A percentile compares a stretch with the other conserved stretches of the same genome.
These are phyloP conservation scores for Drosophila anceps DNA, from an alignment of 2,888 invertebrate genomes.

Conservation along the genomic window DNA sequence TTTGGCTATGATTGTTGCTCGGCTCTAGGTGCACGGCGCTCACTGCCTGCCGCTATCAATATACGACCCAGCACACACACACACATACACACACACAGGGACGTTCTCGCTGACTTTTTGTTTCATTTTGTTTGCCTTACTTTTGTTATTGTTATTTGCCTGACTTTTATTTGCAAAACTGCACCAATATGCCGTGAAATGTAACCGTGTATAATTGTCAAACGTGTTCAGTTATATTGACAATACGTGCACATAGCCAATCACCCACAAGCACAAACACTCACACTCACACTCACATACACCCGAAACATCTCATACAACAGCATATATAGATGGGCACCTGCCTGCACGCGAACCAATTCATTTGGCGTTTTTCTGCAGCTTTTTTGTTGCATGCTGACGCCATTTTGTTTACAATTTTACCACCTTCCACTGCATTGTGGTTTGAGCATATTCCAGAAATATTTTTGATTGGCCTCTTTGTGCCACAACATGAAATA, in stretches of 20 bases:
- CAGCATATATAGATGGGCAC: neutral
- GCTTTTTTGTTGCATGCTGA: slow-evolving; percentile 21
- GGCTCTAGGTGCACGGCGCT: slow-evolving; percentile 10
- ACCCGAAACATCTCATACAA: neutral
- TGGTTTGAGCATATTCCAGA: slow-evolving; percentile 28
- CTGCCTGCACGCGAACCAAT: slow-evolving; percentile 43
- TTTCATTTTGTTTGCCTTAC: slow-evolving; percentile 13
- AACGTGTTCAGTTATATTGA: slow-evolving; percentile 75
- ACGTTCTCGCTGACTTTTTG: slow-evolving; percentile 45
- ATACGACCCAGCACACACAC: slow-evolving; percentile 27
- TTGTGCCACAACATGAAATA: slow-evolving; percentile 22
- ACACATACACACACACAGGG: slow-evolving; percentile 47
- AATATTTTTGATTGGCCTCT: slow-evolving; percentile 62
- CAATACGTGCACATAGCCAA: slow-evolving; percentile 43
- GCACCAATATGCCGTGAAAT: slow-evolving; percentile 76
- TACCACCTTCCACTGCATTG: slow-evolving; percentile 48
- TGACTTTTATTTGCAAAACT: slow-evolving; percentile 63
- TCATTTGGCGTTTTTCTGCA: slow-evolving; percentile 49
- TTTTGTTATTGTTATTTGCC: slow-evolving; percentile 19
- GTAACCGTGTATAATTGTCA: slow-evolving; percentile 79
- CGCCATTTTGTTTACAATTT: slow-evolving; percentile 66
- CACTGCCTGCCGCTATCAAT: slow-evolving; percentile 49
- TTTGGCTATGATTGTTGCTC: slow-evolving; percentile 36
- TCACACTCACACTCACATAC: slow-evolving; percentile 17
- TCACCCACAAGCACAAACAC: slow-evolving; percentile 22